phyloP scores from a whole-genome alignment of 2,888 invertebrate species.

The Noctua fimbriata region DNA sequence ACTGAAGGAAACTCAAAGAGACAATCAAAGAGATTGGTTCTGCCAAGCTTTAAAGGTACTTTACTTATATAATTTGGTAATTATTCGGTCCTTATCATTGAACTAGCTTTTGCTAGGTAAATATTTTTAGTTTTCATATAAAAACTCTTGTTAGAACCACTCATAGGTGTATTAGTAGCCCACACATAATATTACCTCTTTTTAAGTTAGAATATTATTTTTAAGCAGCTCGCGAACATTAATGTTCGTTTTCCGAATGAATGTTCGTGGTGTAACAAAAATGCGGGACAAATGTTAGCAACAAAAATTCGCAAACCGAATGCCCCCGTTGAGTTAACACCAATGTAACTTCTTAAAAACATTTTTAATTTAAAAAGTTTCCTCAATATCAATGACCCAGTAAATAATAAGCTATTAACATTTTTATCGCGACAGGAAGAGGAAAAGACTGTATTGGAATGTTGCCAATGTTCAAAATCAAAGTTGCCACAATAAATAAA shows the following conservation, averaged over 20 bases:
- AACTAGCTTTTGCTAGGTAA: not conserved
- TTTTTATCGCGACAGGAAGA: slow-evolving; percentile 1
- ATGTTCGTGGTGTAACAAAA: not conserved
- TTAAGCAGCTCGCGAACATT: not conserved
- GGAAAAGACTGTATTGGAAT: slow-evolving; percentile 16
- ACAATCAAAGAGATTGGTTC: no score
- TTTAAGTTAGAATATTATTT: not conserved
- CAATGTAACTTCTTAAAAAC: not conserved
- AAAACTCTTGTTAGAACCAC: not conserved
- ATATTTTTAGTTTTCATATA: not conserved
- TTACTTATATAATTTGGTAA: no score
- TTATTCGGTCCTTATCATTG: no score
- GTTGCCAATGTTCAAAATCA: slow-evolving; percentile 8
- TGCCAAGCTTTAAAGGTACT: no score
- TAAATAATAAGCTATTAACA: slow-evolving; percentile 15
- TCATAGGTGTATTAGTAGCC: not conserved
- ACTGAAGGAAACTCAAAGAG: not conserved
- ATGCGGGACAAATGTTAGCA: not conserved
- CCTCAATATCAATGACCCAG: not conserved
- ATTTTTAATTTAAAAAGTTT: not conserved
- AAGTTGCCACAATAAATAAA: slow-evolving; percentile 6
- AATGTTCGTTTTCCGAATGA: not conserved
- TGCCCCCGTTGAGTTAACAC: not conserved
- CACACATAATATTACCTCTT: not conserved
- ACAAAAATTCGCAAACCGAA: not conserved